Percentiles rank a stretch among this genome's conserved stretches.
These are phyloP conservation scores for Perizoma flavofasciatum DNA, from an alignment of 2,888 invertebrate species.

Conservation along the genomic window DNA sequence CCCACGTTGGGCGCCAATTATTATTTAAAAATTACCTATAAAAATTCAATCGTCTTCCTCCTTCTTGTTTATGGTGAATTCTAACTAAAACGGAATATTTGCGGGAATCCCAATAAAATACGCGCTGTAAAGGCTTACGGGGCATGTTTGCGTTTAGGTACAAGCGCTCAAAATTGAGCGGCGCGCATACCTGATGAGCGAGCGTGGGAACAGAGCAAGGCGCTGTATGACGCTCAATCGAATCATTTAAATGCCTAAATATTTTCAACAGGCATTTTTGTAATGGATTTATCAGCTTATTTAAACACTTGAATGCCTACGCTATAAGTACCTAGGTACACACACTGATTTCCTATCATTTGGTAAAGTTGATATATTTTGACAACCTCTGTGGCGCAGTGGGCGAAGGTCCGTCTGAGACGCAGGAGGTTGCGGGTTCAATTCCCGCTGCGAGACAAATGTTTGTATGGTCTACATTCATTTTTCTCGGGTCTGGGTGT, in stretches of 20 bases:
- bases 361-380: too few species aligned
- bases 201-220: constrained; percentile 52
- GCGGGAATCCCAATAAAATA: constrained; percentile 45
- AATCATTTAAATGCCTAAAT: constrained; percentile 15
- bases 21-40: constrained; percentile 6
- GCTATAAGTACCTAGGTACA: too few species aligned
- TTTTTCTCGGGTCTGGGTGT: too few species aligned
- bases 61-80: not conserved
- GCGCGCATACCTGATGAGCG: constrained; percentile 63
- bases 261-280: constrained; percentile 3
- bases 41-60: not conserved
- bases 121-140: constrained; percentile 55
- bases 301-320: too few species aligned
- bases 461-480: too few species aligned
- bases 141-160: constrained; percentile 55
- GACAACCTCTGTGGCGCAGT: too few species aligned
- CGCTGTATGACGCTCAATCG: constrained; percentile 12
- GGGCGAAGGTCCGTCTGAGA: too few species aligned
- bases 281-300: not conserved
- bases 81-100: constrained; percentile 19
- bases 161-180: constrained; percentile 54
- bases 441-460: too few species aligned
- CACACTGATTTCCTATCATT: too few species aligned
- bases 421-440: too few species aligned
- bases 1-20: constrained; percentile 27